These are phyloP conservation scores for Platycnemis pennipes DNA, from an alignment of 2,888 invertebrate genomes.

Conservation along the genomic window DNA sequence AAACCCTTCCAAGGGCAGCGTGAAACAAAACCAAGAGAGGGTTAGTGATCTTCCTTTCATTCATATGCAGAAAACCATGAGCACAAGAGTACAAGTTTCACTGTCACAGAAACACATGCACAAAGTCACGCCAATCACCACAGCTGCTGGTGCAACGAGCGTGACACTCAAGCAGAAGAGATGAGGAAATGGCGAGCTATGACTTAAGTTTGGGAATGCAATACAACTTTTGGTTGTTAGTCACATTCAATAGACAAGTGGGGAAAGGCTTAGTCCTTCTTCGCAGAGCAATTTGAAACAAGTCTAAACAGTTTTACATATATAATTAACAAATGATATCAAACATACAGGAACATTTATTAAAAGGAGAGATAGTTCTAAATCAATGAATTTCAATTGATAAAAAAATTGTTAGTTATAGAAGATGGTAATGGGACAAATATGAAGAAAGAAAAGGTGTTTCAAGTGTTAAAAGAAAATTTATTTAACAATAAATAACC, in stretches of 20 bases:
- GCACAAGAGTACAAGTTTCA: background rate
- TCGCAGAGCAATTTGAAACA: no score
- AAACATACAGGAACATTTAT: background rate
- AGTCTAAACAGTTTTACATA: background rate
- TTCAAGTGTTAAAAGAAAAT: background rate
- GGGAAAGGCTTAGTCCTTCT: background rate
- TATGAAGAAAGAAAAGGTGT: background rate
- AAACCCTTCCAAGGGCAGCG: slow-evolving; percentile 63
- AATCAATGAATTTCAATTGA: background rate
- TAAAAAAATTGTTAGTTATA: background rate
- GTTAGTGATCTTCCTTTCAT: slow-evolving; percentile 34
- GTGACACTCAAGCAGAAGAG: background rate
- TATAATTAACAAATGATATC: background rate
- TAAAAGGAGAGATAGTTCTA: background rate
- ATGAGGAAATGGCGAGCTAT: background rate
- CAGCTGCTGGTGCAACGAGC: background rate
- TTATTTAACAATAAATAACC: background rate
- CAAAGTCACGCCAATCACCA: background rate
- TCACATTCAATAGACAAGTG: background rate
- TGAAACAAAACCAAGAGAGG: slow-evolving; percentile 57
- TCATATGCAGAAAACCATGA: background rate
- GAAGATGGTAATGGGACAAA: background rate
- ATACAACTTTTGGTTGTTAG: background rate
- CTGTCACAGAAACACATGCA: slow-evolving; percentile 12
- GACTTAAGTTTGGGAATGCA: background rate